A percentile compares a stretch with the other conserved stretches of the same genome.
Evolutionary conservation across 2,113 vertebrate species (phyloP).

Genomic region (Saccopteryx bilineata): DNA sequence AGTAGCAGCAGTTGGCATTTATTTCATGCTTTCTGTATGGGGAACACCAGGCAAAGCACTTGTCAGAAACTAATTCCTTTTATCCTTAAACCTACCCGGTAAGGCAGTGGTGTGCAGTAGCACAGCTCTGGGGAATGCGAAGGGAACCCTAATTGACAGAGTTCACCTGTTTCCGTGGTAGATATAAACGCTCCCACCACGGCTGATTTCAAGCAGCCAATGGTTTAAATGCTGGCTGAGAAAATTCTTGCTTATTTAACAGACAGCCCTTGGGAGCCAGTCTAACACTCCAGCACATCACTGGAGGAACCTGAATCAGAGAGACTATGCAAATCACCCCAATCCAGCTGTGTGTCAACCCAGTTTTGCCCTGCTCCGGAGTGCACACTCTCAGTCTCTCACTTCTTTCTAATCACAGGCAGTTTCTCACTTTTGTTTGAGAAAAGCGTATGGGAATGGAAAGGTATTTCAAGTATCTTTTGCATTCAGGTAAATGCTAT

Average conservation of each 20-base stretch:
- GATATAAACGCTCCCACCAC: background rate
- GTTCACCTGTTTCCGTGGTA: background rate
- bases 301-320: background rate
- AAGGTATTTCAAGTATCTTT: background rate
- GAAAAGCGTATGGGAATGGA: background rate
- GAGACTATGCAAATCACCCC: background rate
- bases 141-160: background rate
- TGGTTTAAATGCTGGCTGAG: background rate
- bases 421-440: background rate
- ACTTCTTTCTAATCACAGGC: background rate
- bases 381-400: background rate
- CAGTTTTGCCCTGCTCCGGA: background rate
- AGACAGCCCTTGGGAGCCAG: background rate
- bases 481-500: constrained; percentile 42
- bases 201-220: background rate
- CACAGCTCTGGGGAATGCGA: background rate
- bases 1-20: background rate
- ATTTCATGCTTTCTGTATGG: background rate
- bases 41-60: background rate
- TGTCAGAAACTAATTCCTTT: background rate
- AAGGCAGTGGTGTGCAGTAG: background rate
- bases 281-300: background rate
- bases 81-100: background rate
- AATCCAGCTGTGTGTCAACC: background rate
- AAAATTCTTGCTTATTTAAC: background rate